Percentiles rank a stretch among this genome's conserved stretches.
Evolutionary conservation across 2,888 invertebrate species (phyloP).

Genomic region (Dioctria rufipes): DNA sequence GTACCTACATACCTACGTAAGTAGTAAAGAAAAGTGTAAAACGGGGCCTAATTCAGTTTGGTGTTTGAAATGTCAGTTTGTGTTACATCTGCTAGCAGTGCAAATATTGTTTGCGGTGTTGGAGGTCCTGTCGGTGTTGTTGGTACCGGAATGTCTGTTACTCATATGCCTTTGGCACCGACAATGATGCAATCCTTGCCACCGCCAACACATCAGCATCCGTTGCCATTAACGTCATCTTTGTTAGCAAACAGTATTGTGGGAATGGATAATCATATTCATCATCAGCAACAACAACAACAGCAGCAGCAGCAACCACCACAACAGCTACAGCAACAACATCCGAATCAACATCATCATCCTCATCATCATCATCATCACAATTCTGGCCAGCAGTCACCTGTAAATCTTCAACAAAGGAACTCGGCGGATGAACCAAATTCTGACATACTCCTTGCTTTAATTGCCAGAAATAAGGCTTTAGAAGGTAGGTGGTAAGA

Average conservation of each 20-base stretch:
- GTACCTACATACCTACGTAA: too few relatives aligned
- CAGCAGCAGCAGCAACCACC: conserved; percentile 57
- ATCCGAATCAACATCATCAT: conserved; percentile 63
- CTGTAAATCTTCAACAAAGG: conserved; percentile 58
- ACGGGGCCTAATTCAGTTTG: background rate
- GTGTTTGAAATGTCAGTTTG: conserved; percentile 61
- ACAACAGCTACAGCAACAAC: conserved; percentile 64
- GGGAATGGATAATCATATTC: conserved; percentile 57
- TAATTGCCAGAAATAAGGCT: conserved; percentile 89
- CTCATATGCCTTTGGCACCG: conserved; percentile 60
- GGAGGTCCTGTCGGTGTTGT: conserved; percentile 34
- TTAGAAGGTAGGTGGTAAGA: conserved; percentile 83
- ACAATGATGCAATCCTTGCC: conserved; percentile 70
- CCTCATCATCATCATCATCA: conserved; percentile 59
- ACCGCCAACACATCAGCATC: conserved; percentile 63
- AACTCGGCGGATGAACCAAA: conserved; percentile 75
- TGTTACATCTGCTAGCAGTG: conserved; percentile 60
- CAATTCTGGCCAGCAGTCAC: conserved; percentile 58
- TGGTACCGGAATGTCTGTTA: conserved; percentile 56
- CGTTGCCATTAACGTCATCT: conserved; percentile 45
- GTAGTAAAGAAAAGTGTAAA: background rate
- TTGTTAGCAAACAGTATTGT: conserved; percentile 55
- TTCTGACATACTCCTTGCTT: conserved; percentile 87
- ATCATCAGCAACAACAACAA: conserved; percentile 48
- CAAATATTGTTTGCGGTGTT: conserved; percentile 54